phyloP scores from a whole-genome alignment of 2,113 vertebrate species.

The Chamaea fasciata region DNA sequence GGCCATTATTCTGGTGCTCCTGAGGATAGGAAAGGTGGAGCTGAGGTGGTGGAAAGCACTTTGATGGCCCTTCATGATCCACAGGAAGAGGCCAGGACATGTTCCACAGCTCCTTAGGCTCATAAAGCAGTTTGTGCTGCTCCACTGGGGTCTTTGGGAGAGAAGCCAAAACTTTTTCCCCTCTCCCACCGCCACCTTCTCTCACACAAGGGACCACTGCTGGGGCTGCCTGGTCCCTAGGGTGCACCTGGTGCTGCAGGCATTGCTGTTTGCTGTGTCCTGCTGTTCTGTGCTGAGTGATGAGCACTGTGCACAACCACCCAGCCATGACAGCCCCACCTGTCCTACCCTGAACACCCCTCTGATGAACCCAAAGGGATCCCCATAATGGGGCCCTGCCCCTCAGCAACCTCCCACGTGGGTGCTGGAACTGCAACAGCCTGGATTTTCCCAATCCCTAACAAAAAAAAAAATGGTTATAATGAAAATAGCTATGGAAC shows the following conservation, averaged over 20 bases:
- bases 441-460: neutral
- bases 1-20: neutral
- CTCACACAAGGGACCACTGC: neutral
- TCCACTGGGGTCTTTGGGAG: neutral
- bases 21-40: neutral
- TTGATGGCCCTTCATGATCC: neutral
- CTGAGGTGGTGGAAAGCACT: neutral
- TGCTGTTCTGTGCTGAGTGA: neutral
- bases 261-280: neutral
- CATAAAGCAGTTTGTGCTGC: neutral
- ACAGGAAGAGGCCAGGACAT: accelerated
- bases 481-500: neutral
- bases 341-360: neutral
- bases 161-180: neutral
- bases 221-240: neutral
- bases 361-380: neutral
- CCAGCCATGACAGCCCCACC: neutral
- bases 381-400: accelerated
- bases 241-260: neutral
- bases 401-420: neutral
- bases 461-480: neutral
- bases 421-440: neutral
- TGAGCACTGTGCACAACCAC: neutral
- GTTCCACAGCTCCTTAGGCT: neutral
- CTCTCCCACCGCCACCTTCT: neutral